phyloP scores from a whole-genome alignment of 2,888 invertebrate genomes.

The Apotomis turbidana region DNA sequence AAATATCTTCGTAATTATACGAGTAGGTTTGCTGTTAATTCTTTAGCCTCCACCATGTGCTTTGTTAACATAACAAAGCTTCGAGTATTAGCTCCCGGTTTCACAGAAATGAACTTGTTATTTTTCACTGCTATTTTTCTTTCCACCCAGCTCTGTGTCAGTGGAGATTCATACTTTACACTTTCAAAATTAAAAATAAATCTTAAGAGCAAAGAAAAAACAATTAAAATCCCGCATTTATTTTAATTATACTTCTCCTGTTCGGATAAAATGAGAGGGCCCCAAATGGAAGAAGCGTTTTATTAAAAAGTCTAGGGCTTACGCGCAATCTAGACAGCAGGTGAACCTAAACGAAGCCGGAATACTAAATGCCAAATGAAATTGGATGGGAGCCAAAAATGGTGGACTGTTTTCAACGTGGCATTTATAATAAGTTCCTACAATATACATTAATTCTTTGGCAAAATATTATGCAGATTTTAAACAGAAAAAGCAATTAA shows the following conservation, averaged over 20 bases:
- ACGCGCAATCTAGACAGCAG: slow-evolving; percentile 22
- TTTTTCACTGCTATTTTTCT: no score
- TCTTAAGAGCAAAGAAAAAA: not conserved
- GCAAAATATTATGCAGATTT: no score
- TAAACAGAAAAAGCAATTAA: no score
- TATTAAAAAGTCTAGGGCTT: slow-evolving; percentile 8
- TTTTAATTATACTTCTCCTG: slow-evolving; percentile 23
- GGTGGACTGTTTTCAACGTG: not conserved
- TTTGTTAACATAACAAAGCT: no score
- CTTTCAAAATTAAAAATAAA: not conserved
- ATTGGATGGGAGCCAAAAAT: slow-evolving; percentile 29
- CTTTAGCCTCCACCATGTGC: no score
- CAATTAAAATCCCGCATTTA: slow-evolving; percentile 2
- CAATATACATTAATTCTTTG: not conserved
- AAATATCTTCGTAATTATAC: no score
- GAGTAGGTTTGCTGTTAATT: no score
- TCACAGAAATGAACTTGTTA: no score
- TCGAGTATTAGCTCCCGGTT: no score
- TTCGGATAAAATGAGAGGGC: slow-evolving; percentile 13
- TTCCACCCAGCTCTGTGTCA: no score
- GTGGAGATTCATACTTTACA: not conserved
- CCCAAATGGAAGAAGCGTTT: slow-evolving; percentile 31
- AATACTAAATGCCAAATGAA: slow-evolving; percentile 25
- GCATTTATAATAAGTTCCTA: not conserved
- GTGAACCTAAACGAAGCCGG: slow-evolving; percentile 23